These are phyloP conservation scores for Pipistrellus pygmaeus DNA, from an alignment of 2,797 vertebrate genomes.

Conservation along the genomic window DNA sequence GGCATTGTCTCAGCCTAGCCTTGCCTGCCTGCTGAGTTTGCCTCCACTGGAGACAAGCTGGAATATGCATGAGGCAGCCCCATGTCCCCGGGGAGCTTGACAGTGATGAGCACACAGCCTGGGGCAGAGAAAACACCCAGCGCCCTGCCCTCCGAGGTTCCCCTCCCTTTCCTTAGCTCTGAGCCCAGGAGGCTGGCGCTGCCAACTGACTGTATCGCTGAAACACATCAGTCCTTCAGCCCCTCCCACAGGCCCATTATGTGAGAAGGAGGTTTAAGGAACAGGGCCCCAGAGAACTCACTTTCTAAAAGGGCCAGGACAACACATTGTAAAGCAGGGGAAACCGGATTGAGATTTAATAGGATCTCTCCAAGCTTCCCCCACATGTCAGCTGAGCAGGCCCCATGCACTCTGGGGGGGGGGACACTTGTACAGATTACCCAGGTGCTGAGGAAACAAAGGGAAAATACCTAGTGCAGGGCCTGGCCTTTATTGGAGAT, in stretches of 20 bases:
- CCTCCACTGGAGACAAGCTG: neutral
- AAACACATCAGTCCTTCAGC: neutral
- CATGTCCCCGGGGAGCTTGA: neutral
- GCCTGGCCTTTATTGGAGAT: neutral
- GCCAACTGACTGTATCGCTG: accelerated
- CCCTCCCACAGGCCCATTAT: neutral
- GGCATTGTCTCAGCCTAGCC: neutral
- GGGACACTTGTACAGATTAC: neutral
- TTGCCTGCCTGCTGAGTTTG: neutral
- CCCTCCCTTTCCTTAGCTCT: neutral
- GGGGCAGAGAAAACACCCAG: neutral
- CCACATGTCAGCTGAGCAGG: neutral
- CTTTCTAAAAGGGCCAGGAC: neutral
- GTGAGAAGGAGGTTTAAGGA: neutral
- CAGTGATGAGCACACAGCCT: neutral
- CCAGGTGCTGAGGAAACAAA: neutral
- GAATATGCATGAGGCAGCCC: neutral
- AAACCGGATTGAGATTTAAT: neutral
- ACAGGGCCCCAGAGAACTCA: neutral
- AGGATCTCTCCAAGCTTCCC: neutral
- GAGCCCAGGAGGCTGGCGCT: neutral
- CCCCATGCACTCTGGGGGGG: no score
- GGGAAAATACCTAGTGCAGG: neutral
- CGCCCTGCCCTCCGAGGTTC: neutral
- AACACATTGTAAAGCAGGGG: neutral